Percentiles rank a stretch among this genome's conserved stretches.
phyloP scores from a whole-genome alignment of 2,113 vertebrate genomes.

The Entomyzon cyanotis region DNA sequence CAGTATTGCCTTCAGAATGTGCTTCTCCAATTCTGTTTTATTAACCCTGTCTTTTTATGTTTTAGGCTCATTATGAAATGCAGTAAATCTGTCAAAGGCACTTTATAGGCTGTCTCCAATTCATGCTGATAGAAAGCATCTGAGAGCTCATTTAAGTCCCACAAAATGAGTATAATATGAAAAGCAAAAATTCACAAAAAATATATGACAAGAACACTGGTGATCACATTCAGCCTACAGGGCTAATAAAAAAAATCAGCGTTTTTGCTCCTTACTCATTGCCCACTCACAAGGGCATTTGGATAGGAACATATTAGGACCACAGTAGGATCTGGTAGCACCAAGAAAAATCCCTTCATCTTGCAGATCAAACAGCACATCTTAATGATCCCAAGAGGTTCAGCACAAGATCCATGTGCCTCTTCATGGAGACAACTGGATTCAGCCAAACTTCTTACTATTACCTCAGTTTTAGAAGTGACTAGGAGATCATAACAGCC shows the following conservation, averaged over 20 bases:
- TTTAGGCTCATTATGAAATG: constrained; percentile 32
- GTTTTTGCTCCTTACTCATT: constrained; percentile 27
- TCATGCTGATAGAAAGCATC: constrained; percentile 16
- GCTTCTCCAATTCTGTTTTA: constrained; percentile 32
- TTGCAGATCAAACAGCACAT: not conserved
- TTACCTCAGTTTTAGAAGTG: not conserved
- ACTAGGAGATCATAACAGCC: not conserved
- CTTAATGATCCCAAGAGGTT: not conserved
- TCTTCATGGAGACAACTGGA: not conserved
- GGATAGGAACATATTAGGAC: not conserved
- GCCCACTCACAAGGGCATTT: not conserved
- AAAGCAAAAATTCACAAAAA: constrained; percentile 47
- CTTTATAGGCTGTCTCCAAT: constrained; percentile 11
- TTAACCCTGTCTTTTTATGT: constrained; percentile 63
- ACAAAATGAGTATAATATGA: constrained; percentile 1
- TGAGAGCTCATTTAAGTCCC: constrained; percentile 15
- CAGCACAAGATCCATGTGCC: not conserved
- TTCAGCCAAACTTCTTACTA: not conserved
- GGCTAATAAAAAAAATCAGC: constrained; percentile 22
- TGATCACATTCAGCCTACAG: not conserved
- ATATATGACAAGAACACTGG: not conserved
- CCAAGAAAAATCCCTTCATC: not conserved
- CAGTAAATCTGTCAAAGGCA: constrained; percentile 2
- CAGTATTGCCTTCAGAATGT: constrained; percentile 21
- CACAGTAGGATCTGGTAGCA: not conserved